Conservation (phyloP, 2,113 vertebrate genomes). For the Lepus timidus region DNA sequence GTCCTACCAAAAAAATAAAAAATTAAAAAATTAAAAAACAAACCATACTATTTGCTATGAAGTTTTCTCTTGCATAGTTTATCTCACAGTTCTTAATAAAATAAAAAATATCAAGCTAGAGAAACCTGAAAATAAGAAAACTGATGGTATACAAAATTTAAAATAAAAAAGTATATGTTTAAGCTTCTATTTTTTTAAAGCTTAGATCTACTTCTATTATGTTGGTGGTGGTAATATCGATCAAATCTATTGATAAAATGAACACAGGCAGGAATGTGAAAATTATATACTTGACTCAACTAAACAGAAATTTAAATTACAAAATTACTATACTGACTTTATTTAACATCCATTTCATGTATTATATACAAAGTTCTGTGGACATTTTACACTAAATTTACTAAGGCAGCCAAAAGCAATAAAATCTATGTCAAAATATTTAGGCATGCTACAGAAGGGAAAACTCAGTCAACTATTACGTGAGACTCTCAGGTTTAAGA, state of each 20-base stretch:
- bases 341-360: slow-evolving; percentile 58
- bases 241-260: neutral
- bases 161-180: slow-evolving; percentile 19
- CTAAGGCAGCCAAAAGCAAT: slow-evolving; percentile 59
- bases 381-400: slow-evolving; percentile 69
- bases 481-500: slow-evolving; percentile 72
- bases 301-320: slow-evolving; percentile 40
- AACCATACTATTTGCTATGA: neutral
- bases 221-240: slow-evolving; percentile 14
- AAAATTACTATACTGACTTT: slow-evolving; percentile 51
- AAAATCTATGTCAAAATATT: slow-evolving; percentile 78
- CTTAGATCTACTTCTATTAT: slow-evolving; percentile 11
- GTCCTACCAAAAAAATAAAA: neutral
- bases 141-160: neutral
- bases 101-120: slow-evolving; percentile 49
- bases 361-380: slow-evolving; percentile 63
- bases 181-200: slow-evolving; percentile 32
- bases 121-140: slow-evolving; percentile 46
- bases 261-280: slow-evolving; percentile 1
- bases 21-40: neutral
- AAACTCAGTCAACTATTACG: slow-evolving; percentile 70
- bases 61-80: neutral
- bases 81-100: slow-evolving; percentile 11
- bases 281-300: slow-evolving; percentile 50
- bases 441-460: slow-evolving; percentile 55